These are phyloP conservation scores for Drosophila infuscata DNA, from an alignment of 2,888 invertebrate genomes.

Conservation along the genomic window DNA sequence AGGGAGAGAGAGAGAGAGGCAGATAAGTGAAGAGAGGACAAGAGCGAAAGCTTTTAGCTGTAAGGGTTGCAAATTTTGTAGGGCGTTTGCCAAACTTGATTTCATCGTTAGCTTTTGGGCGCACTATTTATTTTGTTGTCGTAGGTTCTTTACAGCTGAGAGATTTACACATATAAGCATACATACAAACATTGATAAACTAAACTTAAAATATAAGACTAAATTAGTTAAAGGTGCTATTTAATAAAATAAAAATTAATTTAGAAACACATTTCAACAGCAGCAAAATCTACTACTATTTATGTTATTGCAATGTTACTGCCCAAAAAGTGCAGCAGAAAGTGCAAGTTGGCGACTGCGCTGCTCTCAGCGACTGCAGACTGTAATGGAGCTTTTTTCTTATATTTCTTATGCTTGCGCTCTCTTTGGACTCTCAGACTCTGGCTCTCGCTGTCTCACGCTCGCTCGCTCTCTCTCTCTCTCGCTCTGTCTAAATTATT, in stretches of 20 bases:
- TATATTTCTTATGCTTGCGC: constrained; percentile 40
- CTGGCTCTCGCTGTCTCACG: constrained; percentile 16
- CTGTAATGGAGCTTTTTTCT: constrained; percentile 47
- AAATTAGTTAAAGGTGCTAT: not conserved
- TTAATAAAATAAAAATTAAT: not conserved
- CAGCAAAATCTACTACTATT: constrained; percentile 67
- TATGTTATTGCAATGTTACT: constrained; percentile 16
- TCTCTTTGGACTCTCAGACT: constrained; percentile 24
- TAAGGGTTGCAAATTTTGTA: constrained; percentile 51
- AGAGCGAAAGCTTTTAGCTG: constrained; percentile 22
- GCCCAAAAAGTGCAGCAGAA: constrained; percentile 61
- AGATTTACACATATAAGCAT: not conserved
- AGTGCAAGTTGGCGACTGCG: constrained; percentile 65
- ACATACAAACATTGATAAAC: not conserved
- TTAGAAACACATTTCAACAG: not conserved
- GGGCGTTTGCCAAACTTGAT: constrained; percentile 18
- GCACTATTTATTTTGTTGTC: constrained; percentile 65
- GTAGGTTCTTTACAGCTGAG: constrained; percentile 54
- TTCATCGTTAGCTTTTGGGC: constrained; percentile 24
- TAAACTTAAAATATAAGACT: not conserved
- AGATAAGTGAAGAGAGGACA: not conserved
- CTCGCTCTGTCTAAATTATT: constrained; percentile 59
- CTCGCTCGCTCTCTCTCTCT: constrained; percentile 4
- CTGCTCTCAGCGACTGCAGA: constrained; percentile 34
- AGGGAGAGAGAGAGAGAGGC: constrained; percentile 6